Evolutionary conservation across 2,113 vertebrate genomes (phyloP).

Genomic region (Callorhinus ursinus): DNA sequence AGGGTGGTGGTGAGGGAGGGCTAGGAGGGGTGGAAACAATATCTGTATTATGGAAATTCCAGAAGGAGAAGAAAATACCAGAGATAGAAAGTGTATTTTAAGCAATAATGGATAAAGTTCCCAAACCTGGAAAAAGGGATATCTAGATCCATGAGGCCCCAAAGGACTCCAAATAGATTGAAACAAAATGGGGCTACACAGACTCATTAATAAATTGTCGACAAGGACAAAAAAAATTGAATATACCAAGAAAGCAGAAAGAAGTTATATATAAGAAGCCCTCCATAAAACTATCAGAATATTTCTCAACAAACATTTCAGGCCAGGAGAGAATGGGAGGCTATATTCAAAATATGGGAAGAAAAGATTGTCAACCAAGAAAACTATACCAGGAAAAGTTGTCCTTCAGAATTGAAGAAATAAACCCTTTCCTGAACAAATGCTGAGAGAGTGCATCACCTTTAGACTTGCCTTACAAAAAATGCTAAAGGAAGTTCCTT

Average conservation of each 20-base stretch:
- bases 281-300: not conserved
- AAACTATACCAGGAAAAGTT: not conserved
- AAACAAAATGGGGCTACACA: not conserved
- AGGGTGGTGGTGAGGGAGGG: no score
- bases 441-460: not conserved
- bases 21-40: not conserved
- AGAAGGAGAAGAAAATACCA: not conserved
- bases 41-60: not conserved
- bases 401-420: not conserved
- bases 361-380: not conserved
- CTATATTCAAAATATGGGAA: not conserved
- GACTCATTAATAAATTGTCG: not conserved
- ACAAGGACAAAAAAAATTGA: not conserved
- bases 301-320: conserved; percentile 31
- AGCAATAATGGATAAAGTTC: not conserved
- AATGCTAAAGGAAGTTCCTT: not conserved
- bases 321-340: not conserved
- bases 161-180: not conserved
- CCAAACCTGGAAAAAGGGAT: not conserved
- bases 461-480: not conserved
- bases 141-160: not conserved
- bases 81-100: not conserved
- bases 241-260: not conserved
- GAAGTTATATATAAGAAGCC: not conserved
- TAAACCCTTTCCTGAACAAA: not conserved